Evolutionary conservation across 2,797 vertebrate genomes (phyloP), one percentile per base, ranked within the genome.

Genomic region (Cossypha caffra): DNA sequence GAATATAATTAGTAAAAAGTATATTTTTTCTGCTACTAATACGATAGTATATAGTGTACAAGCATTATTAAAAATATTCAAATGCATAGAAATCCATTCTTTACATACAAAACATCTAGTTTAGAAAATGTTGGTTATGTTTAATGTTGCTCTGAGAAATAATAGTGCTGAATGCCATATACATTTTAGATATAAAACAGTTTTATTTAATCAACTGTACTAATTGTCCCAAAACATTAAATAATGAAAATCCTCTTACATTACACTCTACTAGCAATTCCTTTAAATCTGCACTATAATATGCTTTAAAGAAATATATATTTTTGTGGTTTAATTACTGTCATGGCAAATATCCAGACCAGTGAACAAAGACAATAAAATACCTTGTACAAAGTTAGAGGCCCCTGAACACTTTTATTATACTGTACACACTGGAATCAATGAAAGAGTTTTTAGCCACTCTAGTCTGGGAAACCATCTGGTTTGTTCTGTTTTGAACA

Each of bases 341-440:
- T 74, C 90, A 82, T 97, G 96, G 97, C 96, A 96, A 96, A 88
- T 95, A 91, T 96, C 95, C 97, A 98, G 93, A 95, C 76, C 77
- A 59, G 92, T 95, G 91, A 94, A 97, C 97, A 96, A 96, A 92
- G 84, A 97, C 94, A 97, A 81, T 95, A 97, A 98, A 97, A 91
- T 84, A 72, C 96, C 83, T 90, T 97, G 75, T 86, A 83, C 79
- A 28, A 97, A 95, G 84, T 95, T 63, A 97, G 72, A 73, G 85
- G 89, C 82, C 91, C 91, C 96, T 88, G 87, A 97, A 96, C 93
- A 88, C 62, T 96, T 97, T 96, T 96, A 94, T 96, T 97, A 97
- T 96, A 96, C 93, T 63, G 76, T 88, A 95, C 97, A 97, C 93
- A 29, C 45, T 86, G 90, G 96, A 96, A 97, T 97, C 94, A 83